Evolutionary conservation across 30 jellyfish, hydroid and myxozoan genomes (phyloP).

Genomic region (Catostylus mosaicus): DNA sequence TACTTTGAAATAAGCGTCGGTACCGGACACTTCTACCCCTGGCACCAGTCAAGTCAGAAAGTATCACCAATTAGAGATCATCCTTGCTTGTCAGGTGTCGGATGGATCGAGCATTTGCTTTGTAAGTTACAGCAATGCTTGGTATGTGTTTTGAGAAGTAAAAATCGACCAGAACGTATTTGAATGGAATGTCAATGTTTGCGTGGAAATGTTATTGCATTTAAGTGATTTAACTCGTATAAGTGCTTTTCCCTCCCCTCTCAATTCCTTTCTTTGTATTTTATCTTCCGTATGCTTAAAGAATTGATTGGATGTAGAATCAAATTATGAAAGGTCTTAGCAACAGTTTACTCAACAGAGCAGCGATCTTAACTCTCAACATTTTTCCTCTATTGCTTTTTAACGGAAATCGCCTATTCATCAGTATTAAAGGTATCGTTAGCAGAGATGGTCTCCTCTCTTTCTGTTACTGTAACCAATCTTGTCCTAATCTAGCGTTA

Average conservation of each 20-base stretch:
- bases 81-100: no score
- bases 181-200: background rate
- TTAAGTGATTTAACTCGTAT: background rate
- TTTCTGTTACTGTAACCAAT: conserved; percentile 35
- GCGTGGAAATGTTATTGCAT: background rate
- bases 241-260: background rate
- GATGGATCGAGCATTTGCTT: no score
- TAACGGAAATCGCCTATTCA: conserved; percentile 4
- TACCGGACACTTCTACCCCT: no score
- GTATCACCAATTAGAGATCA: no score
- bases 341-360: background rate
- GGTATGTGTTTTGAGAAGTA: no score
- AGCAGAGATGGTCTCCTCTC: conserved; percentile 10
- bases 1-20: no score
- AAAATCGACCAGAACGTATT: background rate
- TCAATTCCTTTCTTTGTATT: background rate
- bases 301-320: conserved; percentile 1
- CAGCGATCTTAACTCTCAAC: background rate
- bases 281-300: background rate
- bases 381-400: background rate
- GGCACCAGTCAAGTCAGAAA: no score
- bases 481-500: conserved; percentile 11
- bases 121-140: no score
- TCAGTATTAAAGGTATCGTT: background rate
- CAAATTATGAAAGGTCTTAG: background rate